A percentile compares a stretch with the other conserved stretches of the same genome.
Conservation (phyloP, 2,888 invertebrate genomes). For the Amaurobius ferox region DNA sequence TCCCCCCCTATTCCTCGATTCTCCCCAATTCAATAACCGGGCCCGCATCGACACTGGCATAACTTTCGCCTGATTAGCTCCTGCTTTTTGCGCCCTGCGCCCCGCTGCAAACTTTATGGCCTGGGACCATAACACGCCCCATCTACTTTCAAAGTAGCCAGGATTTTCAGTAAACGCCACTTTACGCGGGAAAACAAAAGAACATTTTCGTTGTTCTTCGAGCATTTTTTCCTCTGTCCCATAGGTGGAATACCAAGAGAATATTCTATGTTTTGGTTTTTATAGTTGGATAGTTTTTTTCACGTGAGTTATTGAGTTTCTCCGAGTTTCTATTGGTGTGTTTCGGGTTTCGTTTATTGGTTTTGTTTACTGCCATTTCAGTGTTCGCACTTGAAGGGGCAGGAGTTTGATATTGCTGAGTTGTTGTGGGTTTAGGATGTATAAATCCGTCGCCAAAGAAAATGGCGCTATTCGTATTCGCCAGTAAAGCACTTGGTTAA, state of each 20-base stretch:
- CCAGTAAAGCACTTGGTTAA: background rate
- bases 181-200: background rate
- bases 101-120: constrained; percentile 33
- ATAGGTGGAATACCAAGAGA: background rate
- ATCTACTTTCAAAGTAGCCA: constrained; percentile 34
- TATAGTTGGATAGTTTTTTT: background rate
- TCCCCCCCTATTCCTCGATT: constrained; percentile 24
- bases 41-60: constrained; percentile 29
- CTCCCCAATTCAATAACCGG: constrained; percentile 46
- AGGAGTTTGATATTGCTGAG: background rate
- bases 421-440: background rate
- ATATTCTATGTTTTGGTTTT: background rate
- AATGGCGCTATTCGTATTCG: background rate
- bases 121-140: constrained; percentile 25
- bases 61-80: constrained; percentile 60
- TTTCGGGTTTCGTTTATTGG: background rate
- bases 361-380: background rate
- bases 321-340: background rate
- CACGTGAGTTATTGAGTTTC: constrained; percentile 2
- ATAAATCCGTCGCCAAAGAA: constrained; percentile 1
- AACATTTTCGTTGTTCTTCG: background rate
- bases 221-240: background rate
- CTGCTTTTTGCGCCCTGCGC: background rate
- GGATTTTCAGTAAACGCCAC: constrained; percentile 5
- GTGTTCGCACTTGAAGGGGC: background rate